A percentile compares a stretch with the other conserved stretches of the same genome.
Evolutionary conservation across 2,888 invertebrate genomes (phyloP).

Genomic region (Nowickia ferox): DNA sequence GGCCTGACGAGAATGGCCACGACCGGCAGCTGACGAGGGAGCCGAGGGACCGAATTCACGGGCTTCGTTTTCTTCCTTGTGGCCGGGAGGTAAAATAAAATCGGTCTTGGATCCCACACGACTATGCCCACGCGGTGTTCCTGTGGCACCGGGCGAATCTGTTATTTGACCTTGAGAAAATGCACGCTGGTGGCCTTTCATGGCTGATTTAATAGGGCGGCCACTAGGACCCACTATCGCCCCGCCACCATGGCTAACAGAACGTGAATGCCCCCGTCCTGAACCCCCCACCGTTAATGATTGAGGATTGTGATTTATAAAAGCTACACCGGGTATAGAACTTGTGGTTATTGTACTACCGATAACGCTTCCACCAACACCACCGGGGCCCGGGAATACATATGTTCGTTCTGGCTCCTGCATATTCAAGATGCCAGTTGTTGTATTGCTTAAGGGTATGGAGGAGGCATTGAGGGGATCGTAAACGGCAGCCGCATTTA

Average conservation of each 20-base stretch:
- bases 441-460: slow-evolving; percentile 70
- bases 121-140: slow-evolving; percentile 87
- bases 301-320: slow-evolving; percentile 70
- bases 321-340: slow-evolving; percentile 76
- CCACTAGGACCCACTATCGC: slow-evolving; percentile 84
- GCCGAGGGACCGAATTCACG: slow-evolving; percentile 83
- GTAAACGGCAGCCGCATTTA: slow-evolving; percentile 67
- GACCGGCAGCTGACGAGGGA: slow-evolving; percentile 84
- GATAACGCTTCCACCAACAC: slow-evolving; percentile 74
- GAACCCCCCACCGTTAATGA: slow-evolving; percentile 72
- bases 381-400: slow-evolving; percentile 80
- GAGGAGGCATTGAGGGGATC: slow-evolving; percentile 72
- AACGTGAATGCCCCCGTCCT: slow-evolving; percentile 88
- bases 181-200: slow-evolving; percentile 91
- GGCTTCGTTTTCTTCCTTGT: slow-evolving; percentile 90
- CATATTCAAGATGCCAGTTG: slow-evolving; percentile 68
- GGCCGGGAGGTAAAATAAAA: slow-evolving; percentile 93
- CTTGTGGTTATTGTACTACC: slow-evolving; percentile 73
- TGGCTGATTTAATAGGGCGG: slow-evolving; percentile 89
- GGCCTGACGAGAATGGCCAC: slow-evolving; percentile 93
- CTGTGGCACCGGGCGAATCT: slow-evolving; percentile 83
- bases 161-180: slow-evolving; percentile 94
- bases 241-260: slow-evolving; percentile 93
- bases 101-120: slow-evolving; percentile 94
- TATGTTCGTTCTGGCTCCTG: slow-evolving; percentile 82